Percentiles rank a stretch among this genome's conserved stretches.
Evolutionary conservation across 2,113 vertebrate genomes (phyloP).

Genomic region (Colinus virginianus): DNA sequence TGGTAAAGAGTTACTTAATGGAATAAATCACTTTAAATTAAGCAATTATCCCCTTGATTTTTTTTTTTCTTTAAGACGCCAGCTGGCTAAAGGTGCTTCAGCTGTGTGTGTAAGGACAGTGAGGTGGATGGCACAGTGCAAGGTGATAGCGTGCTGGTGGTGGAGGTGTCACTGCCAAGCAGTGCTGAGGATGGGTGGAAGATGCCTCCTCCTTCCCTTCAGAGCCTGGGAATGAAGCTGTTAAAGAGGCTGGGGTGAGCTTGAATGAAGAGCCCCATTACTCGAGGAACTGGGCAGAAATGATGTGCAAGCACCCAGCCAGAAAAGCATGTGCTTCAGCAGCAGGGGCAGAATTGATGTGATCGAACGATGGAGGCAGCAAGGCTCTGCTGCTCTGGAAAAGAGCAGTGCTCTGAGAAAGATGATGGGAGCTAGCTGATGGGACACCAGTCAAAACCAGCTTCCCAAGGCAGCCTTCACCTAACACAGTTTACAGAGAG

Average conservation of each 20-base stretch:
- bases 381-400: background rate
- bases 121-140: accelerated
- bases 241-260: background rate
- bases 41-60: conserved; percentile 69
- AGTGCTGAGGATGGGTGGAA: accelerated
- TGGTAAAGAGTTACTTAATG: conserved; percentile 70
- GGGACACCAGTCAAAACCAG: accelerated
- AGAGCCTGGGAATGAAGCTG: background rate
- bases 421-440: no score
- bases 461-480: background rate
- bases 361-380: accelerated
- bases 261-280: accelerated
- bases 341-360: no score
- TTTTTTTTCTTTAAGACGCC: background rate
- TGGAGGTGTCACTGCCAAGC: background rate
- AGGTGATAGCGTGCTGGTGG: background rate
- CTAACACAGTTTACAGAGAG: background rate
- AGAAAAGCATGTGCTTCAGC: background rate
- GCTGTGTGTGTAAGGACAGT: accelerated
- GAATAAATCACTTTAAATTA: conserved; percentile 72
- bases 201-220: background rate
- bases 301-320: accelerated
- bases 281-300: background rate
- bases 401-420: accelerated
- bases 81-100: background rate